A percentile compares a stretch with the other conserved stretches of the same genome.
Evolutionary conservation across 2,113 vertebrate species (phyloP).

Genomic region (Apodemus sylvaticus): DNA sequence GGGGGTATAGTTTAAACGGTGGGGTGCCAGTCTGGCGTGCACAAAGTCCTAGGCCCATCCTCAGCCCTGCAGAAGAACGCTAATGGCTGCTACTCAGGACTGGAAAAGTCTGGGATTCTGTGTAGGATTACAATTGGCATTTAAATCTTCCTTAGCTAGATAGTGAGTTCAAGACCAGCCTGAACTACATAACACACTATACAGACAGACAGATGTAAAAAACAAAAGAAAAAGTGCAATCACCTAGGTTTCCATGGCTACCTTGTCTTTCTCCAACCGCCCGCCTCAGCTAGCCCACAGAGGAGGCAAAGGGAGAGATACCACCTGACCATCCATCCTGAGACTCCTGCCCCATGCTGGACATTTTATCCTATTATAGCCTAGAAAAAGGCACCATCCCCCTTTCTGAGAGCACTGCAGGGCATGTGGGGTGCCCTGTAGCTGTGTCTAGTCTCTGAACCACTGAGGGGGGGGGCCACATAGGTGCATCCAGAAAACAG

Average conservation of each 20-base stretch:
- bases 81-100: background rate
- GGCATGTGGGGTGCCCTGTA: background rate
- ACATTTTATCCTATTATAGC: background rate
- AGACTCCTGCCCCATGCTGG: rapidly evolving
- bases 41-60: background rate
- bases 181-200: background rate
- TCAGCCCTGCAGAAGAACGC: background rate
- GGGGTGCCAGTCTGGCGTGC: background rate
- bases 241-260: background rate
- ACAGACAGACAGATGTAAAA: background rate
- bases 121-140: background rate
- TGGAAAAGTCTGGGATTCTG: background rate
- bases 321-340: rapidly evolving
- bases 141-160: background rate
- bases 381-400: background rate
- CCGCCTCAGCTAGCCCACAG: background rate
- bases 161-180: background rate
- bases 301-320: background rate
- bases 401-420: background rate
- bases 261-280: background rate
- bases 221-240: background rate
- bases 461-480: background rate
- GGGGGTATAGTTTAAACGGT: background rate
- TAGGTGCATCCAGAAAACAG: background rate
- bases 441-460: background rate